Evolutionary conservation across 2,888 invertebrate species (phyloP), one percentile per base, ranked within the genome.

Genomic region (Seladonia tumulorum): DNA sequence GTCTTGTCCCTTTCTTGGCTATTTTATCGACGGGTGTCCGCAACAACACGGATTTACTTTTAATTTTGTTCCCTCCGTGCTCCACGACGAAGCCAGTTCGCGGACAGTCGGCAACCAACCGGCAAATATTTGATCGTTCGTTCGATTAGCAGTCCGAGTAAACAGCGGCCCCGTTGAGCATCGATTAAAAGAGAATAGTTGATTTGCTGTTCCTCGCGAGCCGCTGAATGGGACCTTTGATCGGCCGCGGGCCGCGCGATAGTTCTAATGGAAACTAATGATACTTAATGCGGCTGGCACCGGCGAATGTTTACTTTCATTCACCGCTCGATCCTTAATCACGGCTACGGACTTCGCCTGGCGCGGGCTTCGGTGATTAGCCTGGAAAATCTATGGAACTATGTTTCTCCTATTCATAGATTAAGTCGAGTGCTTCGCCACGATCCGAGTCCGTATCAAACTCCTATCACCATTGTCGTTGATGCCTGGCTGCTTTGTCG

Each of bases 111-210:
- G 76, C 80, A 79, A 76, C 66, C 68, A 72, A 45, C 72, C 57
- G 83, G 89, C 88, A 91, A 92, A 92, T 89, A 92, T 92, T 92
- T 89, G 90, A 86, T 88, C 89, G 90, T 81, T 91, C 84, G 83
- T 85, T 80, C 87, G 87, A 88, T 82, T 81, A 83, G 74, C 81
- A 85, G 63, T 10, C 78, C 85, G 85, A 47, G 79, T 79, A 85
- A 85, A 85, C 78, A 78, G 39, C 25, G 71, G 45, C 35, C 29
- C 39, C 4, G 53, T 18, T 47, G 80, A 47, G 45, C 77, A 68
- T 71, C 86, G 77, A 81, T 86, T 86, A 81, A 86, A 86, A 86
- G 77, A 77, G 86, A 81, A 85, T 79, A 71, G 77, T 71, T 66
- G 80, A 86, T 77, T 77, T 47, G 76, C 70, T 63, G 74, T 79